Evolutionary conservation across 2,888 invertebrate species (phyloP), one percentile per base, ranked within the genome.

Genomic region (Synergus gifuensis): DNA sequence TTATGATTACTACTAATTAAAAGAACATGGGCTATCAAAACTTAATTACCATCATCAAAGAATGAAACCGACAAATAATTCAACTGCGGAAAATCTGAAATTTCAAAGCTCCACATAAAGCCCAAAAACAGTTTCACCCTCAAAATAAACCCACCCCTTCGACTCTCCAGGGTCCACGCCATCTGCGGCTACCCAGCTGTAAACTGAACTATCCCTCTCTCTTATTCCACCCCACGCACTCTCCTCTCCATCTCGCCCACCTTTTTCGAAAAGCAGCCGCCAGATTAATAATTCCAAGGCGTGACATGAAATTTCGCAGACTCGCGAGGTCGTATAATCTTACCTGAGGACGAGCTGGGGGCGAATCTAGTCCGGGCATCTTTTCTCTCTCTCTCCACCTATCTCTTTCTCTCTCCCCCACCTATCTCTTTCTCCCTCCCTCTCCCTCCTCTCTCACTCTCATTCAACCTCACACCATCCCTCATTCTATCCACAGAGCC

Each of bases 251-350:
- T 9, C 54, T 58, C 18, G 2, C 9, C 58, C 18, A 58, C 18
- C 58, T 49, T 69, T 69, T 69, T 49, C 16, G 46, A 28, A 49
- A 69, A 76, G 46, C 18, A 76, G n/a, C 28, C 54, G 36, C 76
- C 76, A 44, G 60, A 76, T 76, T 76, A 76, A 76, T 76, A 76
- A 76, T 76, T 76, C 76, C 76, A 42, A 60, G 42, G 63, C 76
- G 76, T 76, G 76, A 76, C 76, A 76, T 12, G 76, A 40, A 76
- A 76, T 76, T 76, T 76, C 76, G 76, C 76, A 63, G 76, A 42
- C 76, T 76, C 76, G 76, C 60, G 76, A 63, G 76, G 76, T 76
- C 63, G 62, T 63, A 73, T 40, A 76, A 76, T 63, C 60, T 42
- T 76, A 76, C 76, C 76, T 76, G 49, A 58, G 18, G 54, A 36